Evolutionary conservation across 2,797 vertebrate species (phyloP), one percentile per base, ranked within the genome.

Genomic region (Sternotherus odoratus): DNA sequence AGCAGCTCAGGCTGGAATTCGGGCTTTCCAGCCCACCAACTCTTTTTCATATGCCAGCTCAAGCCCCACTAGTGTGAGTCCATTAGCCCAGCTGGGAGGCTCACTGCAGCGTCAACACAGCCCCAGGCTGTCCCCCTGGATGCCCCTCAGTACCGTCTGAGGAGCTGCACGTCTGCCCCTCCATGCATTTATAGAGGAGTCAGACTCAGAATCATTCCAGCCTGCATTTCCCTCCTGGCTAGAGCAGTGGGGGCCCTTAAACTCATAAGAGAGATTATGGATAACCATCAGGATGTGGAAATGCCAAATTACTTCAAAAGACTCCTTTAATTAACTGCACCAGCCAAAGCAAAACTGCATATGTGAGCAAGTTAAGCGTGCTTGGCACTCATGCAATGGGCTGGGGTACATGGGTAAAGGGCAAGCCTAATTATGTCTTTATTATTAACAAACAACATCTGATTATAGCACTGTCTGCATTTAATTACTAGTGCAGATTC

Each of bases 341-440:
- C 1, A 0, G 36, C 36, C 79, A 85, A 69, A 92, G 91, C 86
- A 78, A 91, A 92, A 95, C 74, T 0, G 0, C 39, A n/a, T 4
- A 28, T 75, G 30, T 78, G 78, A 78, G 60, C 11, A 21, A 89
- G 8, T 33, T 85, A 79, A 2, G 43, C 69, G 33, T 82, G 39
- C 50, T 95, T 94, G 90, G 86, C 94, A 88, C 28, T 72, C 24
- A 4, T 0, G 0, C 78, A 88, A 85, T 60, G 69, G 75, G 88
- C 82, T 26, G 23, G 50, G 21, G 36, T 39, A 69, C 23, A 69
- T 6, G 11, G 66, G 19, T 72, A 72, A 72, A 72, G 36, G 66
- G 21, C n/a, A 39, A 95, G 74, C 30, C 46, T 95, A 91, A 96
- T 94, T 92, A 93, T 33, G 33, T 53, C 84, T 93, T 95, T 88